Base-by-base conservation (phyloP, 2,797 vertebrate species). In the Pyrocephalus nanus region DNA sequence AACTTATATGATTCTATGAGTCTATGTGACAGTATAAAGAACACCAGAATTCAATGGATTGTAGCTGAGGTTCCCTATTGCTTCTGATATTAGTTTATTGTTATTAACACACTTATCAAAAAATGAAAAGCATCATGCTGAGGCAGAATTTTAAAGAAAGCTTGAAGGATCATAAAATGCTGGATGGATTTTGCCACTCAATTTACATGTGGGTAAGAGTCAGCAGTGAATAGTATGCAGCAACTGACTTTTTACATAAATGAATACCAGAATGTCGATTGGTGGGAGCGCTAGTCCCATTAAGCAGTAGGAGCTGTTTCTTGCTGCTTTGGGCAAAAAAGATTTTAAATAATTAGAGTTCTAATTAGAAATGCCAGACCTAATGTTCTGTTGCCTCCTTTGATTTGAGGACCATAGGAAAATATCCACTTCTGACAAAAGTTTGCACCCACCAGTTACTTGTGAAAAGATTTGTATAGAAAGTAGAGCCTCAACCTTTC, bases 341-440 rank as follows among this genome's bases (percentile, higher is more conserved):
- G 86, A 54, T 87, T 97, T 96, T 92, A 77, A 30, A 43, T 50
- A 77, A 95, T 97, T 96, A 96, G 75, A 95, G 62, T 84, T 96
- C 83, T 97, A 97, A 98, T 98, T 97, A 96, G 96, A 96, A 97
- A 93, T 90, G 58, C 47, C 80, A 97, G 92, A 76, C 30, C 90
- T 97, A 96, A 97, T 97, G 91, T 97, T 93, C 91, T 86, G 32
- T 93, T 97, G 84, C 72, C 85, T 95, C 65, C 72, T 95, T 91
- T 76, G 76, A 57, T 86, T 97, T 94, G 81, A 96, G 88, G 22
- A 66, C 93, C 74, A 50, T 65, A 58, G 77, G 76, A 96, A 91
- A 83, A 79, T 48, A 87, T 40, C 87, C 86, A 83, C 43, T 96
- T 97, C 92, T 96, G 92, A 96, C 93, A 97, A 70, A 84, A 88